Conservation (phyloP, 2,113 vertebrate genomes). For the Eolophus roseicapilla region DNA sequence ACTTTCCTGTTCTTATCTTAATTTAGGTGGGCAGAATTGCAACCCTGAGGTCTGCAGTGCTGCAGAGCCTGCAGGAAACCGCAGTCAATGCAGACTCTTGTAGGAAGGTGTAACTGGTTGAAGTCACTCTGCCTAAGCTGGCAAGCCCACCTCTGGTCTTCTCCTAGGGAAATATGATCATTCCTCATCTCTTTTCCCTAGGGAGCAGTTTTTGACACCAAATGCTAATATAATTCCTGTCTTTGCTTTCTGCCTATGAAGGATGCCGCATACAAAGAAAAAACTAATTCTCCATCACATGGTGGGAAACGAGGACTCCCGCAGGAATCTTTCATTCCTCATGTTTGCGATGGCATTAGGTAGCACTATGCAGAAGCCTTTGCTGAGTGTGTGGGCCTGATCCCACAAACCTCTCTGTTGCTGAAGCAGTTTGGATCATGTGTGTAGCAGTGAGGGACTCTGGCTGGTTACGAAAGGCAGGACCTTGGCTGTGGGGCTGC, state of each 20-base stretch:
- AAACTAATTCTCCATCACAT: constrained; percentile 21
- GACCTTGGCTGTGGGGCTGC: background rate
- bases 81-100: background rate
- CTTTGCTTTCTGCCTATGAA: constrained; percentile 54
- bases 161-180: background rate
- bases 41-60: background rate
- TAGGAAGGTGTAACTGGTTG: background rate
- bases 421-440: background rate
- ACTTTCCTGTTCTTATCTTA: background rate
- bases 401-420: background rate
- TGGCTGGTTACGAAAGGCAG: rapidly evolving
- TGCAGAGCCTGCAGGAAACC: background rate
- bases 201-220: background rate
- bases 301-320: background rate
- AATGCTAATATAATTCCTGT: background rate
- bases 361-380: background rate
- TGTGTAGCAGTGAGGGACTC: background rate
- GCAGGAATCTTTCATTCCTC: constrained; percentile 1
- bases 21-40: background rate
- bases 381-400: background rate
- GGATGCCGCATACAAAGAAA: constrained; percentile 29
- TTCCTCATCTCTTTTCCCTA: background rate
- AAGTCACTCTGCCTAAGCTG: background rate
- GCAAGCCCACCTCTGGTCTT: background rate
- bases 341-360: background rate